Base-by-base conservation (phyloP, 2,888 invertebrate genomes). In the Cephonodes hylas region DNA sequence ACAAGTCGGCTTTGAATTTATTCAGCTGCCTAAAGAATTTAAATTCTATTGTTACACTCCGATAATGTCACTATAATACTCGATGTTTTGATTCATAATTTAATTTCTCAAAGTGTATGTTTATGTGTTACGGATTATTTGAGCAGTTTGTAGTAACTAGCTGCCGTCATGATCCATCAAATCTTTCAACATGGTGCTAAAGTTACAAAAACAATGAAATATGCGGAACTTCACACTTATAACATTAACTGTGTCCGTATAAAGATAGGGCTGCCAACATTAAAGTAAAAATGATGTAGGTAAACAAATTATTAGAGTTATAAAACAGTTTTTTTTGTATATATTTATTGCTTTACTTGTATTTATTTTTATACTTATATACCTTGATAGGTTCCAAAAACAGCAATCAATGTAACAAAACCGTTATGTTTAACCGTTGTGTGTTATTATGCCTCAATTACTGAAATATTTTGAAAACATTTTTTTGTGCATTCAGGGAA, bases 181-280 rank as follows among this genome's bases (percentile, higher is more conserved):
- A 53, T 53, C 15, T 53, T 31, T 53, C 18, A 31, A 31, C 31
- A 53, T 6, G 13, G 3, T 22, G 23, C 27, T 7, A 53, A 45
- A 45, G 23, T 0, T 31, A 31, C 18, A 18, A 53, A 53, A 31
- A 53, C 27, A 18, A 31, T 18, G 27, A 56, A 56, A 53, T 27
- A 48, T 53, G 73, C 73, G 70, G 75, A 74, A 75, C 67, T 75
- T 62, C 60, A 71, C 71, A 65, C 72, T 59, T 72, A 27, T 23
- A 64, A 60, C 64, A 44, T 45, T 20, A 44, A 20, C 31, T 53
- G 18, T 53, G 18, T 31, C 31, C 53, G 31, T 31, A 18, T 18
- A 25, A 18, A 48, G 8, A 48, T 25, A 53, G 53, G 53, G 53
- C 53, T 53, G 53, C 18, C 48, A 15, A 8, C 44, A 20, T 44